These are phyloP conservation scores for Polypterus senegalus DNA, from an alignment of 2,113 vertebrate species.

Conservation along the genomic window DNA sequence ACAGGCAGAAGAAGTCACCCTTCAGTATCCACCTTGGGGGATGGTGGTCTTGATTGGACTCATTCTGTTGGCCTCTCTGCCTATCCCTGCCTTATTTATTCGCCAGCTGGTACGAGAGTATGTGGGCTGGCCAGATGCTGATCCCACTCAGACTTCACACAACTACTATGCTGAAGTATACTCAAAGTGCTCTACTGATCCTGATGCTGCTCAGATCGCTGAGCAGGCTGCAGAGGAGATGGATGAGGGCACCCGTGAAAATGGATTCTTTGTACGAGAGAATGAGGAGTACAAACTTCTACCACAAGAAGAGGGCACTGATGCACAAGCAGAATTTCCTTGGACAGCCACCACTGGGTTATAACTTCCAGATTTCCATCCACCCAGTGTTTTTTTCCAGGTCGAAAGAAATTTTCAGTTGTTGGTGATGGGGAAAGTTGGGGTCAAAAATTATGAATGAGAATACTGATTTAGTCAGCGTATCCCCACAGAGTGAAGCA, in stretches of 20 bases:
- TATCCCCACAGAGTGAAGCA: too few relatives aligned
- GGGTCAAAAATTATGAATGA: too few relatives aligned
- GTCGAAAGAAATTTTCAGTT: too few relatives aligned
- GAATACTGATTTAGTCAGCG: too few relatives aligned
- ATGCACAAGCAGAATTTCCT: not conserved
- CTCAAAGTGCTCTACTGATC: not conserved
- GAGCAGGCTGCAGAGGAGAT: not conserved
- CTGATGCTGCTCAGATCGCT: constrained; percentile 8
- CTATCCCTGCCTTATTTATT: constrained; percentile 43
- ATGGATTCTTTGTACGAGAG: constrained; percentile 9
- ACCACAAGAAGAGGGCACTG: constrained; percentile 7
- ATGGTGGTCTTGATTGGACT: constrained; percentile 47
- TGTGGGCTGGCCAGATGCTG: constrained; percentile 2
- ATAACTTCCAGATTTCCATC: too few relatives aligned
- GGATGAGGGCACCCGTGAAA: fast-evolving
- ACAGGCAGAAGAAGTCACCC: constrained; percentile 46
- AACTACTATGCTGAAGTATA: constrained; percentile 12
- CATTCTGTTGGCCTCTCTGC: constrained; percentile 45
- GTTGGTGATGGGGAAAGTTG: too few relatives aligned
- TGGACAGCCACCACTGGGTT: not conserved
- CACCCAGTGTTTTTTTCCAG: too few relatives aligned
- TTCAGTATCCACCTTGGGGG: constrained; percentile 57
- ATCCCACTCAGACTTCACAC: too few relatives aligned
- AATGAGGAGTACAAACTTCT: constrained; percentile 5
- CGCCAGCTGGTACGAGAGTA: constrained; percentile 23